phyloP scores from a whole-genome alignment of 2,113 vertebrate genomes.

The Dasyurus viverrinus region DNA sequence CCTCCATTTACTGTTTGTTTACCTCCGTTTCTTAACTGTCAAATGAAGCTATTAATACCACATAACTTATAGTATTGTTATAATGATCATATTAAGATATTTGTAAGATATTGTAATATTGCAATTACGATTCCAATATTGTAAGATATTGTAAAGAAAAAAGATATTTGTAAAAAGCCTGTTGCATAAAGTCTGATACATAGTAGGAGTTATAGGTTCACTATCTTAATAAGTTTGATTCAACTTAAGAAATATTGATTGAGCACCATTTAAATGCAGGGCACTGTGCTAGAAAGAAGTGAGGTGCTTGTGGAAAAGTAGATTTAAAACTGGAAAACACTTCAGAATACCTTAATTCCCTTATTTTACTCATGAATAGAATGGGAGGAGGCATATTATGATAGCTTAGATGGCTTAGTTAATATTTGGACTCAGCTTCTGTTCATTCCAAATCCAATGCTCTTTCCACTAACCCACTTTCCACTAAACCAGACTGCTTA shows the following conservation, averaged over 20 bases:
- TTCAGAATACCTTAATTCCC: not conserved
- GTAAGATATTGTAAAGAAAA: no score
- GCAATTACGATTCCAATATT: no score
- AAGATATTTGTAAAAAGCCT: not conserved
- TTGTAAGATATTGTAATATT: no score
- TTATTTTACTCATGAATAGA: not conserved
- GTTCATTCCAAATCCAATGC: not conserved
- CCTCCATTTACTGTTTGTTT: not conserved
- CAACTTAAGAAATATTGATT: not conserved
- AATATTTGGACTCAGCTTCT: not conserved
- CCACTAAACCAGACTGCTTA: not conserved
- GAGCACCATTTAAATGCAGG: not conserved
- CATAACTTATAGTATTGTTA: not conserved
- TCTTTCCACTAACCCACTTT: not conserved
- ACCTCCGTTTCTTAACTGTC: not conserved
- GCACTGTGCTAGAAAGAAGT: not conserved
- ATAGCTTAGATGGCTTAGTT: not conserved
- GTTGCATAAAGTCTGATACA: not conserved
- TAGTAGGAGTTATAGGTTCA: not conserved
- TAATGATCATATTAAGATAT: not conserved
- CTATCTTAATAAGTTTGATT: not conserved
- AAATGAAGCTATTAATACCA: not conserved
- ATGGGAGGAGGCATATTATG: not conserved
- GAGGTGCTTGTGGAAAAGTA: not conserved
- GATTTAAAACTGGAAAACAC: not conserved